Evolutionary conservation across 92 coral and sea anemone species (phyloP), one percentile per base, ranked within the genome.

Genomic region (Bergia puertoricense): DNA sequence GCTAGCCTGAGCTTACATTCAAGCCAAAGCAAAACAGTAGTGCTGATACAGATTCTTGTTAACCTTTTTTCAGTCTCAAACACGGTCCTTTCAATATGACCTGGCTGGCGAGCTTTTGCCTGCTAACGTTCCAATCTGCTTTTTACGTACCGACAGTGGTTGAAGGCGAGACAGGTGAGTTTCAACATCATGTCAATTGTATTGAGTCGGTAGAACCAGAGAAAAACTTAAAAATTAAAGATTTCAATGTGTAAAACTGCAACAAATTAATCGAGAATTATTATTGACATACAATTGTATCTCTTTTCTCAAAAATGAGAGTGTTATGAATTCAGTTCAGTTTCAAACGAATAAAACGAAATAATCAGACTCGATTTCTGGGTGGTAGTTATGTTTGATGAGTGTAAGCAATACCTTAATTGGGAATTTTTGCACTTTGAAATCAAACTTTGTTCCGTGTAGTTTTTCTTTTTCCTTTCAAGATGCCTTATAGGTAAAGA

Each of bases 81-180:
- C 82, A 79, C 67, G 82, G 56, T 16, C 5, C 4, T 50, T 13
- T 20, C 22, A 79, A 79, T 37, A 79, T 79, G 82, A 8, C 20
- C 67, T 79, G 36, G 42, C 1, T 79, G 56, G 36, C 82, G 13
- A 23, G 22, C 36, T 46, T 79, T 13, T 18, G 36, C 56, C 39
- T 36, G 15, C 14, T 48, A 23, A 9, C 56, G 5, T 3, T 79
- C 15, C 8, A 50, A 7, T 1, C 22, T n/a, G 82, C 67, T 46
- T 0, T 48, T n/a, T 79, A n/a, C 43, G 39, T 51, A 40, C 82
- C 82, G n/a, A 36, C 66, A 46, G 1, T 50, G 39, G 67, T 79
- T 38, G 66, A 11, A 11, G 16, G 66, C 42, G 82, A 79, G 18
- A 79, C 82, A 79, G 82, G 82, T 79, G 66, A 22, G 82, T 79